Conservation (phyloP, 1,140 invertebrate species). For the Saxidomus purpurata region DNA sequence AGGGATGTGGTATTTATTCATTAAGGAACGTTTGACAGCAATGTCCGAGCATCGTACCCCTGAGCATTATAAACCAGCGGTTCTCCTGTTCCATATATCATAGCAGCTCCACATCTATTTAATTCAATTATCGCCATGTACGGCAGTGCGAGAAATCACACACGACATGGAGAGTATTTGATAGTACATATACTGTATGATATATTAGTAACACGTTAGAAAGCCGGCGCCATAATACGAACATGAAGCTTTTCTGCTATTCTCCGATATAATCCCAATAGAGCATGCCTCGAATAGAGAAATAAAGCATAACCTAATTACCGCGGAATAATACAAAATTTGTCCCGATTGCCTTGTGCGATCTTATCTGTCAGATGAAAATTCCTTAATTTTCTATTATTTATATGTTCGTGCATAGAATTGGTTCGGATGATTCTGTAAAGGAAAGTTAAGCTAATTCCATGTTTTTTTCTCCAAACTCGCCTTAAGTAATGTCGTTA, state of each 20-base stretch:
- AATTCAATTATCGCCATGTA: conserved; percentile 33
- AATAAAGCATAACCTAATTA: conserved; percentile 40
- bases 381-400: conserved; percentile 43
- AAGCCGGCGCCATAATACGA: background rate
- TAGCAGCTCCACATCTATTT: background rate
- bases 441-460: too few relatives aligned
- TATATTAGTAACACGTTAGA: conserved; percentile 1
- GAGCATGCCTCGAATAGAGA: background rate
- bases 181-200: conserved; percentile 2
- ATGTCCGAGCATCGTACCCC: background rate
- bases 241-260: background rate
- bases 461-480: too few relatives aligned
- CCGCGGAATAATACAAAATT: conserved; percentile 40
- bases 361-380: background rate
- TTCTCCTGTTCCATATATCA: background rate
- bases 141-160: conserved; percentile 13
- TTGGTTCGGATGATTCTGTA: background rate
- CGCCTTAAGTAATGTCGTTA: too few relatives aligned
- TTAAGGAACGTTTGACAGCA: conserved; percentile 14
- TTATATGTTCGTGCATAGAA: conserved; percentile 25
- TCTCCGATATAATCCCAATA: conserved; percentile 12
- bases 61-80: conserved; percentile 18
- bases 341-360: background rate
- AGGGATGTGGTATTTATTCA: background rate
- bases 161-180: background rate